phyloP scores from a whole-genome alignment of 2,888 invertebrate genomes.

The Cyclophora albipunctata region DNA sequence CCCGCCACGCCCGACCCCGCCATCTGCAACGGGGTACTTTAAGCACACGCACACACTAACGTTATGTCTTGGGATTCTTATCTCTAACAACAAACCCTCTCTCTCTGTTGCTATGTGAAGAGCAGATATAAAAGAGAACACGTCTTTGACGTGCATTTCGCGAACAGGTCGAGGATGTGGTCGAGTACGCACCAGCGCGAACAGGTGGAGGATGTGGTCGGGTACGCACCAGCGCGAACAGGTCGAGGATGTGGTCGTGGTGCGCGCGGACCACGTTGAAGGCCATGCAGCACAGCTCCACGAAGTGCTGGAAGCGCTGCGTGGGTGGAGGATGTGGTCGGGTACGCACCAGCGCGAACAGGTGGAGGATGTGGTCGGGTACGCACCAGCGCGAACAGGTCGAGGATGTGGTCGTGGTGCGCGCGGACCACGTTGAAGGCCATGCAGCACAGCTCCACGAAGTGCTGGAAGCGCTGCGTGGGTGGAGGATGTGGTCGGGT shows the following conservation, averaged over 20 bases:
- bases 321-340: constrained; percentile 70
- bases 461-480: constrained; percentile 95
- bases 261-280: constrained; percentile 96
- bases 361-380: constrained; percentile 91
- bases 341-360: constrained; percentile 88
- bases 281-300: constrained; percentile 98
- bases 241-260: constrained; percentile 90
- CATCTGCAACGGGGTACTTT: constrained; percentile 77
- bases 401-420: constrained; percentile 91
- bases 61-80: not conserved
- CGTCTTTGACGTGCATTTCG: too few species aligned
- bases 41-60: not conserved
- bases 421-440: constrained; percentile 96
- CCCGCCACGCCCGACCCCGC: constrained; percentile 93
- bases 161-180: too few species aligned
- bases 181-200: constrained; percentile 84
- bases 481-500: constrained; percentile 47
- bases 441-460: constrained; percentile 98
- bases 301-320: constrained; percentile 96
- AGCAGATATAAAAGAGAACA: too few species aligned
- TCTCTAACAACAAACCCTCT: too few species aligned
- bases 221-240: constrained; percentile 94
- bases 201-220: constrained; percentile 91
- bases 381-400: constrained; percentile 93
- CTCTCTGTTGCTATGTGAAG: too few species aligned